Percentiles rank a stretch among this genome's conserved stretches.
phyloP scores from a whole-genome alignment of 2,888 invertebrate genomes.

The Zygaena filipendulae region DNA sequence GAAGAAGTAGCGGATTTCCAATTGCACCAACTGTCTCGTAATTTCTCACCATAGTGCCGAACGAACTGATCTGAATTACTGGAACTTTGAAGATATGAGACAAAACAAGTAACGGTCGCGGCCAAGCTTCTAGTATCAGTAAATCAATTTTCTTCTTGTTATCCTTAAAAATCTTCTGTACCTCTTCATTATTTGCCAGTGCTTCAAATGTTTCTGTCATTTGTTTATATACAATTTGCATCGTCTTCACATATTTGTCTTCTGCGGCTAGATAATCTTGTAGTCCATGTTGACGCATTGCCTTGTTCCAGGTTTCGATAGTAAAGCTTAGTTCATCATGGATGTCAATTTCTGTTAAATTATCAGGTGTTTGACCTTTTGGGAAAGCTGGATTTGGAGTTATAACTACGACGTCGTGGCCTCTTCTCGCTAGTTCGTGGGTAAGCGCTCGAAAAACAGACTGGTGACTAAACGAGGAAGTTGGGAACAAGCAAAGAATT shows the following conservation, averaged over 20 bases:
- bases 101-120: constrained; percentile 16
- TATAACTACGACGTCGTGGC: constrained; percentile 33
- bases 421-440: constrained; percentile 27
- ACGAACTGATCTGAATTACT: constrained; percentile 28
- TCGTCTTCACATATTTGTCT: too few relatives aligned
- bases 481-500: background rate
- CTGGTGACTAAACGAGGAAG: constrained; percentile 34
- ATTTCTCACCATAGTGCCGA: constrained; percentile 18
- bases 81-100: constrained; percentile 27
- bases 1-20: constrained; percentile 26
- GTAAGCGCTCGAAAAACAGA: constrained; percentile 26
- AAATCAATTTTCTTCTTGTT: constrained; percentile 25
- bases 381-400: constrained; percentile 26
- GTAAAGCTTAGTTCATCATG: too few relatives aligned
- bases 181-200: constrained; percentile 17
- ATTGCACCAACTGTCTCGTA: constrained; percentile 23
- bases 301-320: constrained; percentile 10
- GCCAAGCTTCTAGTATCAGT: constrained; percentile 25
- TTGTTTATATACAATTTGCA: background rate
- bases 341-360: constrained; percentile 30
- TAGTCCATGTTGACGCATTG: background rate
- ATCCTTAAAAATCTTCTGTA: constrained; percentile 22
- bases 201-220: constrained; percentile 11
- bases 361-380: constrained; percentile 16
- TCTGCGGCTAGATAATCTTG: too few relatives aligned